phyloP scores from a whole-genome alignment of 2,113 vertebrate genomes.

The Peromyscus polionotus region DNA sequence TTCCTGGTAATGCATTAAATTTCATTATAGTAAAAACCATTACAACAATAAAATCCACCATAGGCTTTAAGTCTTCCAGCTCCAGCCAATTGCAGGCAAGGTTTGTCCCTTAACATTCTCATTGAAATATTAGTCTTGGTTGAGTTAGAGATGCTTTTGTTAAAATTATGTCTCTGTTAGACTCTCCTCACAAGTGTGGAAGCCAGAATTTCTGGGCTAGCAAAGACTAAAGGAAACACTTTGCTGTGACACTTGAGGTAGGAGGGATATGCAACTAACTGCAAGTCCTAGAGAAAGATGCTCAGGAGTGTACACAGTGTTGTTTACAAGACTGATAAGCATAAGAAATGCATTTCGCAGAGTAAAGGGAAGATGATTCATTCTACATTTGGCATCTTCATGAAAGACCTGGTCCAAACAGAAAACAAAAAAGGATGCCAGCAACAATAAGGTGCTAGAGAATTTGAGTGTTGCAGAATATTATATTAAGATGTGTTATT shows the following conservation, averaged over 20 bases:
- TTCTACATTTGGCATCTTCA: conserved; percentile 23
- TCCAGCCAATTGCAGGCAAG: conserved; percentile 27
- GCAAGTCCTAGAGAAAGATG: neutral
- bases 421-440: conserved; percentile 9
- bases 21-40: conserved; percentile 78
- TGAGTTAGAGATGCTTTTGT: conserved; percentile 64
- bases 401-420: conserved; percentile 41
- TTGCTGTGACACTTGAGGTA: neutral
- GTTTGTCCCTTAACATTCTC: conserved; percentile 49
- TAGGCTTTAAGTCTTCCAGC: conserved; percentile 42
- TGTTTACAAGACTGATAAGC: neutral
- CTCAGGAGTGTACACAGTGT: neutral
- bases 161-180: neutral
- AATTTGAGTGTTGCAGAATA: no score
- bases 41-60: conserved; percentile 58
- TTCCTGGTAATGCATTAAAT: conserved; percentile 77
- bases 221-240: conserved; percentile 8
- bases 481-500: no score
- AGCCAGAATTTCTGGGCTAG: neutral
- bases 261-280: neutral
- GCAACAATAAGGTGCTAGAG: neutral
- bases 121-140: conserved; percentile 56
- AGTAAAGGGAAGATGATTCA: conserved; percentile 24
- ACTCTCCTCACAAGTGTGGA: neutral
- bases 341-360: neutral